These are phyloP conservation scores for Larimichthys polyactis DNA, from an alignment of 2,113 vertebrate genomes.

Conservation along the genomic window DNA sequence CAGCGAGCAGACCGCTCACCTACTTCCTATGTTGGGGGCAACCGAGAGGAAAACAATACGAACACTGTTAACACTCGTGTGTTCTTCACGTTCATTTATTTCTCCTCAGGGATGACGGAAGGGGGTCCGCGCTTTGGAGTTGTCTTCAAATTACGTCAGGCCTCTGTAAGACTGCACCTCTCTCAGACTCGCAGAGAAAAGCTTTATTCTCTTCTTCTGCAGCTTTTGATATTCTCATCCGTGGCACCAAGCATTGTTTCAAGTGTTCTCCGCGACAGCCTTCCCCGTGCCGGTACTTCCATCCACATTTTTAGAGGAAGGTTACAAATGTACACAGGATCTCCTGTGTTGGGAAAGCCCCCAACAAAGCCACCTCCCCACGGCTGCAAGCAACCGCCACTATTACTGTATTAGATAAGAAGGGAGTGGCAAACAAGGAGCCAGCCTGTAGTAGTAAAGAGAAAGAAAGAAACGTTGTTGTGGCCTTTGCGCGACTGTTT, in stretches of 20 bases:
- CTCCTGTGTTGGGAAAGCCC: conserved; percentile 76
- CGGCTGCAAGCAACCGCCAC: conserved; percentile 68
- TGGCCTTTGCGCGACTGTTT: conserved; percentile 6
- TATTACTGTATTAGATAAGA: conserved; percentile 66
- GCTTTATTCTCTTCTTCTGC: conserved; percentile 44
- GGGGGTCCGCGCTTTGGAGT: conserved; percentile 18
- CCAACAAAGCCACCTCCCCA: conserved; percentile 46
- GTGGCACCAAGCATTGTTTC: conserved; percentile 53
- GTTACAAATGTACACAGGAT: conserved; percentile 62
- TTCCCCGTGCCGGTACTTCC: conserved; percentile 15
- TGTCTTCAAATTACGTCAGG: conserved; percentile 17
- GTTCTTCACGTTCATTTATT: neutral
- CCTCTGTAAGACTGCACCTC: conserved; percentile 30
- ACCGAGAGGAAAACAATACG: conserved; percentile 37
- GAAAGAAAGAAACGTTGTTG: conserved; percentile 19
- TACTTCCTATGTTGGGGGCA: conserved; percentile 44
- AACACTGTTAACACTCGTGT: conserved; percentile 14
- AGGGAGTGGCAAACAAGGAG: conserved; percentile 53
- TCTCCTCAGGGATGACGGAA: neutral
- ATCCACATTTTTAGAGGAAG: conserved; percentile 45
- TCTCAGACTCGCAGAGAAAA: conserved; percentile 38
- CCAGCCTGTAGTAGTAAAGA: conserved; percentile 24
- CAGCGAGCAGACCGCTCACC: conserved; percentile 37
- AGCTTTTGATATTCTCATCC: conserved; percentile 51
- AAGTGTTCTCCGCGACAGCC: conserved; percentile 19